phyloP scores from a whole-genome alignment of 1,140 invertebrate species.

The Bombus picipes region DNA sequence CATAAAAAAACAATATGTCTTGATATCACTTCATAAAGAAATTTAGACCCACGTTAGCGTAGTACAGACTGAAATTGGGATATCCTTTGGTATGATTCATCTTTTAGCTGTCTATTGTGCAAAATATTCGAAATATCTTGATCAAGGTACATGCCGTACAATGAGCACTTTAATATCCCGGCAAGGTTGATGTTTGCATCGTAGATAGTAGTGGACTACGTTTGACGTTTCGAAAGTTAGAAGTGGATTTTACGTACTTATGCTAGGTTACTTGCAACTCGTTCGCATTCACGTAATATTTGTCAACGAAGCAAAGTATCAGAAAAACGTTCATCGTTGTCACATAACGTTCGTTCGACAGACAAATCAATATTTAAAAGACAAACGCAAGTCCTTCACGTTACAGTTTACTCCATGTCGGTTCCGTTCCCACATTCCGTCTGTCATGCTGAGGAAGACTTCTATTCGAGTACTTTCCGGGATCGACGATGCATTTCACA shows the following conservation, averaged over 20 bases:
- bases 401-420: constrained; percentile 69
- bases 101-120: not conserved
- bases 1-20: constrained; percentile 33
- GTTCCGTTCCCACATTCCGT: constrained; percentile 65
- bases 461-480: constrained; percentile 58
- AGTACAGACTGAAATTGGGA: not conserved
- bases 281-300: constrained; percentile 26
- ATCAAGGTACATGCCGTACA: constrained; percentile 43
- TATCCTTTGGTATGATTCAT: constrained; percentile 4
- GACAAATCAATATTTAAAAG: constrained; percentile 73
- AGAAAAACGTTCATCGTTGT: constrained; percentile 61
- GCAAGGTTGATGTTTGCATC: constrained; percentile 65
- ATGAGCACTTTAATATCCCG: constrained; percentile 55
- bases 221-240: constrained; percentile 61
- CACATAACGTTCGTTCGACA: constrained; percentile 54
- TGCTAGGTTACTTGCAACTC: constrained; percentile 60
- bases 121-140: constrained; percentile 52
- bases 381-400: constrained; percentile 65
- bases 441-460: constrained; percentile 59
- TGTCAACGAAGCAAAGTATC: constrained; percentile 6
- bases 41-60: constrained; percentile 16
- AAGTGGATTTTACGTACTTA: constrained; percentile 57
- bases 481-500: constrained; percentile 40
- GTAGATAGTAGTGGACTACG: constrained; percentile 54
- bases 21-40: not conserved